These are phyloP conservation scores for Chloropsis hardwickii DNA, from an alignment of 2,113 vertebrate species.

Conservation along the genomic window DNA sequence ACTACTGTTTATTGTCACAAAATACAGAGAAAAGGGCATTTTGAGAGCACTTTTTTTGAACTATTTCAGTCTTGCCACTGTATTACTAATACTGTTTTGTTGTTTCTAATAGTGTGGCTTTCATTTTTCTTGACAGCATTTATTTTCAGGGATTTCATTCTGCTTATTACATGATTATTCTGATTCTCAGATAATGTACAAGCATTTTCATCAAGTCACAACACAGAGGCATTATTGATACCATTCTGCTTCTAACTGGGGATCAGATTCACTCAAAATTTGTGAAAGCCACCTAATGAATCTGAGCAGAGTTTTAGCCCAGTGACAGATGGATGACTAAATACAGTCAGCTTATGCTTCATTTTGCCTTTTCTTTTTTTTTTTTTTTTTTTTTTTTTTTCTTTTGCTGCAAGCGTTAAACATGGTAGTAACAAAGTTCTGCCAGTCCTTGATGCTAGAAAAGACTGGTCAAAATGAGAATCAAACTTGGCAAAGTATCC, in stretches of 20 bases:
- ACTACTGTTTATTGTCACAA: background rate
- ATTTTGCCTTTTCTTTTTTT: background rate
- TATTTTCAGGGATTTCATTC: conserved; percentile 34
- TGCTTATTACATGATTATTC: conserved; percentile 39
- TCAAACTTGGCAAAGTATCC: background rate
- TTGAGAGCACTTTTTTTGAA: background rate
- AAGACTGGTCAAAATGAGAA: background rate
- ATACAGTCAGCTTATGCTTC: background rate
- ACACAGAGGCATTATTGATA: background rate
- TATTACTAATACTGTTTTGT: background rate
- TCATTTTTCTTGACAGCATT: conserved; percentile 1
- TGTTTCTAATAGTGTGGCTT: background rate
- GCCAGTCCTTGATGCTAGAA: background rate
- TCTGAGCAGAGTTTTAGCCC: conserved; percentile 14
- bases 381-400: background rate
- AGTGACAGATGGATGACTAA: conserved; percentile 14
- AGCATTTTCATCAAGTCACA: conserved; percentile 47
- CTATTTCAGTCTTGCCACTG: background rate
- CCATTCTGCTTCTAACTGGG: background rate
- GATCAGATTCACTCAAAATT: conserved; percentile 27
- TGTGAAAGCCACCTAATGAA: conserved; percentile 42
- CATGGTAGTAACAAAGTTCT: background rate
- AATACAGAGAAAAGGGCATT: background rate
- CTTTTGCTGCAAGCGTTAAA: background rate
- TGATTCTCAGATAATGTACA: background rate